Evolutionary conservation across 2,888 invertebrate genomes (phyloP), one percentile per base, ranked within the genome.

Genomic region (Sarcophaga carnaria): DNA sequence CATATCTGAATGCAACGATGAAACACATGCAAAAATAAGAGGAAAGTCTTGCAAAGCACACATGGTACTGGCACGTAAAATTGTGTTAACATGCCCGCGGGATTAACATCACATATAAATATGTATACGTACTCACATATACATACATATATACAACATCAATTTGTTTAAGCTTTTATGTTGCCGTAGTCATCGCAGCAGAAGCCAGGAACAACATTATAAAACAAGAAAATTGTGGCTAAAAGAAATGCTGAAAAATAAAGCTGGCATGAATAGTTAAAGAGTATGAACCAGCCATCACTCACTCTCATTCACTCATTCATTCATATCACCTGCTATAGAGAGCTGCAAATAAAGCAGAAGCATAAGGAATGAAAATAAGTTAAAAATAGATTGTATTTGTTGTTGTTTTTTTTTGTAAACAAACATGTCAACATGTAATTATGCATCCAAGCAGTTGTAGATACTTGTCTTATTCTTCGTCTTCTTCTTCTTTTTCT

Each of bases 71-170:
- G 84, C 88, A 79, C 78, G 77, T 82, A 87, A 85, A 88, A 87
- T 88, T 88, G 86, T 89, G 89, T 88, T 88, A 88, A 88, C 89
- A 88, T 89, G 87, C 87, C 86, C 87, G 81, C 86, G 83, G 83
- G 88, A 88, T 88, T 89, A 89, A 88, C 87, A 86, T 89, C 81
- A 83, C 67, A 88, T 67, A 62, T 64, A 72, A 64, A 71, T 86
- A 86, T 83, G 83, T 74, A 70, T 79, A 78, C 54, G 4, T 69
- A 67, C 59, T 64, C 49, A 78, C 69, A 78, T 47, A 62, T 63
- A 54, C 4, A 17, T 54, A 54, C 17, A 14, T 17, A 54, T 17
- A 17, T 1, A 17, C 54, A 54, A 54, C 54, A 54, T 54, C 54
- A 17, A 17, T 14, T 17, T 54, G 54, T 54, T 54, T 14, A 14